A percentile compares a stretch with the other conserved stretches of the same genome.
Conservation (phyloP, 1,140 invertebrate species). For the Nephotettix cincticeps region DNA sequence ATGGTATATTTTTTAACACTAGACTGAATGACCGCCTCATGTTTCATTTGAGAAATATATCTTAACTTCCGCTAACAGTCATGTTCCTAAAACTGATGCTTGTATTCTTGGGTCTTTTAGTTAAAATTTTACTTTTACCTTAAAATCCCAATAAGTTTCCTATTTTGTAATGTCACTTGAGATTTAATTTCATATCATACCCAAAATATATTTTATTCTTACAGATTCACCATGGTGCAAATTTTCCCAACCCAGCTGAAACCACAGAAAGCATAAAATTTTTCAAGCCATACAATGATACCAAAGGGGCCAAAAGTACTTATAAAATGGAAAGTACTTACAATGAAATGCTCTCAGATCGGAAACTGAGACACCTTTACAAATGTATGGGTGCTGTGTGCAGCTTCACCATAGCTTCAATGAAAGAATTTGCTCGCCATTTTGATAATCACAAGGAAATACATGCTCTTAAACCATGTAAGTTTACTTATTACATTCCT, state of each 20-base stretch:
- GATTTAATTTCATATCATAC: not conserved
- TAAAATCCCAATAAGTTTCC: not conserved
- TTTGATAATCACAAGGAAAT: not conserved
- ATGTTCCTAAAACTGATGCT: too few species aligned
- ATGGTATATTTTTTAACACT: too few species aligned
- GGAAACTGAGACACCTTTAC: not conserved
- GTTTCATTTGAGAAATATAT: too few species aligned
- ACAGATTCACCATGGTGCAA: not conserved
- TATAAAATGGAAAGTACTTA: not conserved
- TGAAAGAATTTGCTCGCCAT: not conserved
- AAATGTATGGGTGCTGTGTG: constrained; percentile 1
- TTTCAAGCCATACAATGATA: not conserved
- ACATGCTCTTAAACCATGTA: too few species aligned
- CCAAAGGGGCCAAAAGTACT: not conserved
- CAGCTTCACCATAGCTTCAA: not conserved
- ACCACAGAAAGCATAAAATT: not conserved
- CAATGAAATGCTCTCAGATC: not conserved
- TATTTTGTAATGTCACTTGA: not conserved
- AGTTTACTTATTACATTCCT: too few species aligned
- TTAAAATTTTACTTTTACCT: not conserved
- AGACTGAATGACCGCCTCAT: too few species aligned
- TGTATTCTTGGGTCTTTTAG: not conserved
- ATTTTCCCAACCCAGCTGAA: not conserved
- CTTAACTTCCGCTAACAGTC: too few species aligned
- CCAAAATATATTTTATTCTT: not conserved